Evolutionary conservation across 1,140 invertebrate genomes (phyloP).

Genomic region (Caenorhabditis briggsae): DNA sequence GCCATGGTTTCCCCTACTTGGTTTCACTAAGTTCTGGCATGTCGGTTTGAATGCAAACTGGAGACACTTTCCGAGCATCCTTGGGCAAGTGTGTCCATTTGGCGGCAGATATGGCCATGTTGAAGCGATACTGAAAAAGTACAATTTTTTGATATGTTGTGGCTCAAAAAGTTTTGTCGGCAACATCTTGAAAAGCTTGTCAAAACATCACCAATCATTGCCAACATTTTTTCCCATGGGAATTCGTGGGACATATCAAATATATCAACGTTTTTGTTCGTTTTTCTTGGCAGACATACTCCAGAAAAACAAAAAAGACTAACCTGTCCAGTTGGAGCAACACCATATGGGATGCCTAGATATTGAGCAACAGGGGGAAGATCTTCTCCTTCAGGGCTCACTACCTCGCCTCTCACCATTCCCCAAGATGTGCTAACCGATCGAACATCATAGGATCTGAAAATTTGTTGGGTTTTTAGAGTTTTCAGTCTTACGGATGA

Average conservation of each 20-base stretch:
- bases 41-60: slow-evolving; percentile 75
- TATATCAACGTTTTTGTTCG: slow-evolving; percentile 4
- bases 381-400: slow-evolving; percentile 67
- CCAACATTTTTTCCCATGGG: background rate
- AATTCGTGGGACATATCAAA: background rate
- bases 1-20: slow-evolving; percentile 66
- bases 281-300: background rate
- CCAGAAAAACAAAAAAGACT: slow-evolving; percentile 49
- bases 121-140: slow-evolving; percentile 75
- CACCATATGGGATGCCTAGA: slow-evolving; percentile 92
- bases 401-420: slow-evolving; percentile 71
- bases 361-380: slow-evolving; percentile 82
- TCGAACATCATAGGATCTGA: slow-evolving; percentile 55
- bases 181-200: slow-evolving; percentile 18
- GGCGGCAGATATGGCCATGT: slow-evolving; percentile 78
- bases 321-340: slow-evolving; percentile 85
- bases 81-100: slow-evolving; percentile 78
- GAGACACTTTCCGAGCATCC: slow-evolving; percentile 71
- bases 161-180: slow-evolving; percentile 22
- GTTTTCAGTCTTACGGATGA: too few relatives aligned
- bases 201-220: slow-evolving; percentile 58
- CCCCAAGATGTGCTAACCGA: slow-evolving; percentile 74
- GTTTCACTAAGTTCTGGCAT: slow-evolving; percentile 74
- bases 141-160: background rate
- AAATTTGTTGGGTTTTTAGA: background rate